These are phyloP conservation scores for Perognathus longimembris DNA, from an alignment of 2,113 vertebrate species.

Conservation along the genomic window DNA sequence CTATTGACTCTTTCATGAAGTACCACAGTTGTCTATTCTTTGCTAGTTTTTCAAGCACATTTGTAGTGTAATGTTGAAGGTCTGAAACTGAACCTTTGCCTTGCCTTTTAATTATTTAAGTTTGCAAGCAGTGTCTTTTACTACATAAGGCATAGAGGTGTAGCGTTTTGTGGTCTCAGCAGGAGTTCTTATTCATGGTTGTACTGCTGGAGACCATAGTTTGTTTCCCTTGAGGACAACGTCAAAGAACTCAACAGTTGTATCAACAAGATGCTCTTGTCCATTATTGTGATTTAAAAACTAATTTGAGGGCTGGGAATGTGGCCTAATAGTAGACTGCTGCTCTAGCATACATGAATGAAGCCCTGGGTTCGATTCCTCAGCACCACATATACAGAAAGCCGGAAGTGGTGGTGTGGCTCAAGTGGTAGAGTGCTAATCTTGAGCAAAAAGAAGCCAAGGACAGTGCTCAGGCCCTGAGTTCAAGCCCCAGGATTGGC, in stretches of 20 bases:
- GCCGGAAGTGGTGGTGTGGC: too few relatives aligned
- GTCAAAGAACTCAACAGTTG: slow-evolving; percentile 4
- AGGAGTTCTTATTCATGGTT: neutral
- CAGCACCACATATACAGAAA: too few relatives aligned
- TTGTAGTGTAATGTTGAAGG: neutral
- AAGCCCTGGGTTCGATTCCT: too few relatives aligned
- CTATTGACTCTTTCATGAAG: neutral
- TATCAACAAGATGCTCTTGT: slow-evolving; percentile 37
- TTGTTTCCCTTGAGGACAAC: neutral
- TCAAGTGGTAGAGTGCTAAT: too few relatives aligned
- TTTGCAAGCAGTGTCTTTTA: slow-evolving; percentile 52
- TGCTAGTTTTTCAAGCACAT: slow-evolving; percentile 8
- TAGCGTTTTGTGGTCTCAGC: slow-evolving; percentile 6
- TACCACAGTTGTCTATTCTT: slow-evolving; percentile 8
- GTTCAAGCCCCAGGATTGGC: too few relatives aligned
- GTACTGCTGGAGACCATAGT: neutral
- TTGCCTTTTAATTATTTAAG: slow-evolving; percentile 69
- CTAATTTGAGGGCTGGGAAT: neutral
- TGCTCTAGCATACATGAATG: neutral
- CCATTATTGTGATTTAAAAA: neutral
- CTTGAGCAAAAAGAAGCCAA: too few relatives aligned
- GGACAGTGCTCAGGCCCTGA: too few relatives aligned
- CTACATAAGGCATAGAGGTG: neutral
- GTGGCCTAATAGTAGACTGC: too few relatives aligned
- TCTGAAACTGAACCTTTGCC: slow-evolving; percentile 36